Evolutionary conservation across 2,888 invertebrate genomes (phyloP).

Genomic region (Stegophylla sp.): DNA sequence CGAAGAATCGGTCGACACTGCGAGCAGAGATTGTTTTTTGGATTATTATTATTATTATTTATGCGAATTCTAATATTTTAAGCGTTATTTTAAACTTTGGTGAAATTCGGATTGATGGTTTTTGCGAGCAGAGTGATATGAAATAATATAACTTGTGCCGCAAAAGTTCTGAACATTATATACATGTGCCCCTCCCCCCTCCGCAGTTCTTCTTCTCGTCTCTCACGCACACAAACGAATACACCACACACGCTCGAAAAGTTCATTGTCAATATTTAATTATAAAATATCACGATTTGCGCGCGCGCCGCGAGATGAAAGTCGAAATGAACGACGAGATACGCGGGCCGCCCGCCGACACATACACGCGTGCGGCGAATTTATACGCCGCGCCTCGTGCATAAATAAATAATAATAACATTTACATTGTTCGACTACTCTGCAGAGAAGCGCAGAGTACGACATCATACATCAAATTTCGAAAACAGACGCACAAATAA

Average conservation of each 20-base stretch:
- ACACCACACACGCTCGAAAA: constrained; percentile 5
- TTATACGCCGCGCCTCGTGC: too few species aligned
- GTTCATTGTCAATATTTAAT: constrained; percentile 32
- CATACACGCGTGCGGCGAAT: too few species aligned
- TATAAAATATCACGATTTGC: constrained; percentile 7
- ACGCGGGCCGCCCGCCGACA: too few species aligned
- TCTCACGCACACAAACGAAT: too few species aligned
- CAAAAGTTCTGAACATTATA: background rate
- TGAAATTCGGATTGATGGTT: background rate
- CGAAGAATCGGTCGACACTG: background rate
- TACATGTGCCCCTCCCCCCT: too few species aligned
- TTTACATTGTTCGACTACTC: too few species aligned
- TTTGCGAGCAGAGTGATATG: background rate
- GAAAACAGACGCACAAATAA: too few species aligned
- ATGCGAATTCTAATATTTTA: constrained; percentile 3
- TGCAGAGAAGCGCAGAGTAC: too few species aligned
- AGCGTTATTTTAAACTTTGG: background rate
- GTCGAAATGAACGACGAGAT: constrained; percentile 11
- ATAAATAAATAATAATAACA: too few species aligned
- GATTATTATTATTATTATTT: background rate
- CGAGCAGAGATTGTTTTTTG: constrained; percentile 1
- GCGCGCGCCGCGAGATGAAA: background rate
- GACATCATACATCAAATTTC: too few species aligned
- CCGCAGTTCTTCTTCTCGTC: too few species aligned
- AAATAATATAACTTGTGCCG: constrained; percentile 5